A percentile compares a stretch with the other conserved stretches of the same genome.
phyloP scores from a whole-genome alignment of 1,140 invertebrate genomes.

The Delia radicum region DNA sequence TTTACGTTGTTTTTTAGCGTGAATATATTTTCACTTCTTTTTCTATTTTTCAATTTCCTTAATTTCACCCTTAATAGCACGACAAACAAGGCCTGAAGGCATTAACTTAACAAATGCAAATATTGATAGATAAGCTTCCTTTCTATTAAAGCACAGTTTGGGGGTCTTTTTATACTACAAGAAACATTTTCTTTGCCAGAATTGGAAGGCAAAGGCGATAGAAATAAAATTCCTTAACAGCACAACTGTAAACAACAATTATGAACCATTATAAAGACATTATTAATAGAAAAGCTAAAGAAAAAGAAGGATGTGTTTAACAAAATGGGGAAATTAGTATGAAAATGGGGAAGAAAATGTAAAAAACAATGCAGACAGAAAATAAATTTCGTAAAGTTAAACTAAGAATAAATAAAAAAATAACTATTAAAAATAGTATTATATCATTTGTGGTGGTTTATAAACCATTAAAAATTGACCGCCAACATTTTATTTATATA shows the following conservation, averaged over 20 bases:
- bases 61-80: constrained; percentile 17
- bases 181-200: no score
- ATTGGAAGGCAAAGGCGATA: neutral
- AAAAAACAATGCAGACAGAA: neutral
- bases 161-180: neutral
- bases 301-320: neutral
- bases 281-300: neutral
- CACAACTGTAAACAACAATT: neutral
- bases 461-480: neutral
- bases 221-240: neutral
- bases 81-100: neutral
- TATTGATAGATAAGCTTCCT: constrained; percentile 19
- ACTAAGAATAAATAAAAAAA: neutral
- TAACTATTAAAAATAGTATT: neutral
- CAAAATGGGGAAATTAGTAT: neutral
- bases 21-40: no score
- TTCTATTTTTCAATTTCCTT: constrained; percentile 13
- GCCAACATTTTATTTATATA: neutral
- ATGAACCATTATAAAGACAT: neutral
- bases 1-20: no score
- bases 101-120: constrained; percentile 16
- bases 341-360: neutral
- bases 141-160: neutral
- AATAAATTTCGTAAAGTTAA: neutral
- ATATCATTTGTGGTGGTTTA: neutral